Evolutionary conservation across 1,140 invertebrate genomes (phyloP), one percentile per base, ranked within the genome.

Genomic region (Eciton burchellii): DNA sequence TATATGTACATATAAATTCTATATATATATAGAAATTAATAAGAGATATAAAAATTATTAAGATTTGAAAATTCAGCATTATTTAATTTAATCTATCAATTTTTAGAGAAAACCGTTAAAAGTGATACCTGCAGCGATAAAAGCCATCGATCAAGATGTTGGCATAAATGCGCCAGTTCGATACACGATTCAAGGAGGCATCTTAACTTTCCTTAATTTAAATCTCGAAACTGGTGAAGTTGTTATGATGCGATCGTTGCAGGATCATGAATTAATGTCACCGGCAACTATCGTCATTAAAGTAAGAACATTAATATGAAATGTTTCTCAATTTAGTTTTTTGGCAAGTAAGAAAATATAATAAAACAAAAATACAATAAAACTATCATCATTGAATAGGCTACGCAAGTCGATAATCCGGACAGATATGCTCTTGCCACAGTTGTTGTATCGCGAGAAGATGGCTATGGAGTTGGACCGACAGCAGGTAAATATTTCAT

Each of bases 381-480:
- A 12, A 81, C n/a, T 45, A 60, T 70, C 1, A 26, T 29, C 3
- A 3, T 82, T 86, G 41, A 90, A 1, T 92, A 98, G 96, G 97
- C 97, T 19, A 97, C 96, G 0, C 98, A 98, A 93, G 94, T 96
- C 62, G 97, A 99, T 92, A 98, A 99, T 94, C 94, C 96, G 0
- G 98, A 98, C 93, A 95, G 98, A 56, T 98, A 98, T 91, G 97
- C 97, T 3, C 92, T 98, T 74, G 96, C 97, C 5, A 98, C 98
- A 0, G 94, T 98, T 47, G 95, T 97, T 66, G 94, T 98, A 35
- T 95, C 94, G 16, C 92, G 94, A 87, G 94, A 93, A 88, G 95
- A 93, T 82, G 83, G 91, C 88, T 68, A 90, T 84, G 83, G 84
- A 85, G 73, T 92, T 77, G 85, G 92, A 83, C 88, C 92, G 16